A percentile compares a stretch with the other conserved stretches of the same genome.
Evolutionary conservation across 2,888 invertebrate species (phyloP).

Genomic region (Phortica magna): DNA sequence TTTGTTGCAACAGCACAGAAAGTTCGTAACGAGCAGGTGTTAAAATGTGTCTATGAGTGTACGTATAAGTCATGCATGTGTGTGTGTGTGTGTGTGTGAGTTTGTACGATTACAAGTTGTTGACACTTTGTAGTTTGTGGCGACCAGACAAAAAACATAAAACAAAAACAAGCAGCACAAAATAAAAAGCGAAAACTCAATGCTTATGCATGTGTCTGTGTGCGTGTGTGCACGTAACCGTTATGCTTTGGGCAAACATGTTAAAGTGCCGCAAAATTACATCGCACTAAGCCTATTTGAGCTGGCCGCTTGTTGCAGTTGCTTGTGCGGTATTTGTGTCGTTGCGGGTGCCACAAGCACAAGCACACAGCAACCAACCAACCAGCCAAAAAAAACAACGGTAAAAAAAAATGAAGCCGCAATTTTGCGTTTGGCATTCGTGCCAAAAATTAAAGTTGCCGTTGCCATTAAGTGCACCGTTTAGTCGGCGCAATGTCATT

Average conservation of each 20-base stretch:
- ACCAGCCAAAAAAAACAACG: too few species aligned
- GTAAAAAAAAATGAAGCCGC: background rate
- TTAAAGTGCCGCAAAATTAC: constrained; percentile 23
- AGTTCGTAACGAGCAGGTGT: constrained; percentile 72
- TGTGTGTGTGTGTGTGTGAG: constrained; percentile 13
- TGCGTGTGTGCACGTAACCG: background rate
- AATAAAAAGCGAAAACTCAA: background rate
- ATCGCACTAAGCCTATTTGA: constrained; percentile 51
- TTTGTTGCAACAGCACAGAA: constrained; percentile 49
- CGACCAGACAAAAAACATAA: constrained; percentile 58
- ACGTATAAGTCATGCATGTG: constrained; percentile 45
- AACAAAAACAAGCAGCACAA: background rate
- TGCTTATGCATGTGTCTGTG: background rate
- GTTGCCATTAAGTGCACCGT: constrained; percentile 46
- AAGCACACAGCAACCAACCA: background rate
- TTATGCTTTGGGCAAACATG: background rate
- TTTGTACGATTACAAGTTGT: constrained; percentile 62
- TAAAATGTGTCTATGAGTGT: constrained; percentile 69
- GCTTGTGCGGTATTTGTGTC: constrained; percentile 6
- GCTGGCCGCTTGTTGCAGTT: constrained; percentile 56
- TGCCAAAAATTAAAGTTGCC: constrained; percentile 18
- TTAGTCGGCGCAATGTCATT: constrained; percentile 34
- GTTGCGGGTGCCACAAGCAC: constrained; percentile 42
- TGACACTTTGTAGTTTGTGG: constrained; percentile 68
- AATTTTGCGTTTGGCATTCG: constrained; percentile 8